These are phyloP conservation scores for Gambelia wislizenii DNA, from an alignment of 2,797 vertebrate species.

Conservation along the genomic window DNA sequence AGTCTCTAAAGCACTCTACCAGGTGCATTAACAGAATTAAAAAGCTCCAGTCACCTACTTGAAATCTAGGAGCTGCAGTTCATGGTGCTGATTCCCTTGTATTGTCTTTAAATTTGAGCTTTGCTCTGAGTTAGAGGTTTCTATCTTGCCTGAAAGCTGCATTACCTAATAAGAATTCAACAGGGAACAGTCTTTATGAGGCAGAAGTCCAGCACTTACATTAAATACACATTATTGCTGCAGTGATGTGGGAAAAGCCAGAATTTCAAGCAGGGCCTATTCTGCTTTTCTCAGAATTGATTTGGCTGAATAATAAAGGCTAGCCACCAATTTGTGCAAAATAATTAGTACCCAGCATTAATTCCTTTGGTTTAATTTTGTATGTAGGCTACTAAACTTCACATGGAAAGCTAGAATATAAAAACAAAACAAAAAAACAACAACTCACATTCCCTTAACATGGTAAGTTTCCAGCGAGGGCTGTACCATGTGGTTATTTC, in stretches of 20 bases:
- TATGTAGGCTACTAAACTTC: background rate
- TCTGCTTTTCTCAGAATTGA: slow-evolving; percentile 21
- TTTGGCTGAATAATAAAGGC: background rate
- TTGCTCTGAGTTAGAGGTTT: slow-evolving; percentile 77
- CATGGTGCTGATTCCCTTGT: slow-evolving; percentile 77
- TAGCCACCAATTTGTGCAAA: background rate
- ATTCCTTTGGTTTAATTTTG: background rate
- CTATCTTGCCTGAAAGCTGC: slow-evolving; percentile 80
- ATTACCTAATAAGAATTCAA: slow-evolving; percentile 78
- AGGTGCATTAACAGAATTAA: slow-evolving; percentile 65
- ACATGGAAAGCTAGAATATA: background rate
- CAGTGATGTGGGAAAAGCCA: slow-evolving; percentile 35
- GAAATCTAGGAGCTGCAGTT: slow-evolving; percentile 82
- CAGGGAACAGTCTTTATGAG: slow-evolving; percentile 55
- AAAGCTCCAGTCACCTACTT: slow-evolving; percentile 79
- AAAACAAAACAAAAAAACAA: background rate
- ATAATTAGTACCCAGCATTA: background rate
- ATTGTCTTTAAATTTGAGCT: slow-evolving; percentile 74
- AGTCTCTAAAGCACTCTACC: slow-evolving; percentile 41
- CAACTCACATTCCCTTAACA: background rate
- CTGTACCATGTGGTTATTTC: background rate
- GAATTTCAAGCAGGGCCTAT: background rate
- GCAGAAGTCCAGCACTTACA: slow-evolving; percentile 41
- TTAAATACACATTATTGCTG: slow-evolving; percentile 51
- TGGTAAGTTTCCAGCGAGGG: background rate